A percentile compares a stretch with the other conserved stretches of the same genome.
phyloP scores from a whole-genome alignment of 2,113 vertebrate genomes.

The Bagarius yarrelli region DNA sequence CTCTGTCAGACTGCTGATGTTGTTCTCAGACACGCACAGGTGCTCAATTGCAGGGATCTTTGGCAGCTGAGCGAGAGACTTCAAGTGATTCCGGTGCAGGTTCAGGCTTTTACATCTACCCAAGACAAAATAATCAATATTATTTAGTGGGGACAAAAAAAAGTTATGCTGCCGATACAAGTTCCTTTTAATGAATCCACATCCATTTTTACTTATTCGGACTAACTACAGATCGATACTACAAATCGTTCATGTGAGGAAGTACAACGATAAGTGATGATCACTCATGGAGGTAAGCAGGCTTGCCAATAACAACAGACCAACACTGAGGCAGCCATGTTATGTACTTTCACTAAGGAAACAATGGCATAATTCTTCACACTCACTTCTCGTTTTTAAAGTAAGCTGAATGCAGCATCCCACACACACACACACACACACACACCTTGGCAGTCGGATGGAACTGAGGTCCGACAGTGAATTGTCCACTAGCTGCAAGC shows the following conservation, averaged over 20 bases:
- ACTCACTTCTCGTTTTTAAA: neutral
- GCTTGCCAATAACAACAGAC: neutral
- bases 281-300: no score
- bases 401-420: neutral
- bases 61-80: constrained; percentile 88
- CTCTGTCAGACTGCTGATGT: constrained; percentile 78
- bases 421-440: constrained; percentile 25
- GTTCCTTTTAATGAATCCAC: no score
- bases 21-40: constrained; percentile 87
- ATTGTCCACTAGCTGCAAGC: constrained; percentile 88
- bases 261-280: no score
- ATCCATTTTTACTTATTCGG: no score
- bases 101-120: constrained; percentile 89
- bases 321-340: neutral
- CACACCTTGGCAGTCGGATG: constrained; percentile 88
- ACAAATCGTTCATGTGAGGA: no score
- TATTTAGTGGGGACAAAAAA: neutral
- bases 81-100: constrained; percentile 85
- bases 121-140: neutral
- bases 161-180: neutral
- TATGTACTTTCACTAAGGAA: neutral
- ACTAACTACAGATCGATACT: no score
- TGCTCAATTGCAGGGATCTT: constrained; percentile 85
- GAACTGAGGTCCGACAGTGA: constrained; percentile 84
- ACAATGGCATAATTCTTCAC: neutral